phyloP scores from a whole-genome alignment of 2,113 vertebrate species.

The Triplophysa siluroides region DNA sequence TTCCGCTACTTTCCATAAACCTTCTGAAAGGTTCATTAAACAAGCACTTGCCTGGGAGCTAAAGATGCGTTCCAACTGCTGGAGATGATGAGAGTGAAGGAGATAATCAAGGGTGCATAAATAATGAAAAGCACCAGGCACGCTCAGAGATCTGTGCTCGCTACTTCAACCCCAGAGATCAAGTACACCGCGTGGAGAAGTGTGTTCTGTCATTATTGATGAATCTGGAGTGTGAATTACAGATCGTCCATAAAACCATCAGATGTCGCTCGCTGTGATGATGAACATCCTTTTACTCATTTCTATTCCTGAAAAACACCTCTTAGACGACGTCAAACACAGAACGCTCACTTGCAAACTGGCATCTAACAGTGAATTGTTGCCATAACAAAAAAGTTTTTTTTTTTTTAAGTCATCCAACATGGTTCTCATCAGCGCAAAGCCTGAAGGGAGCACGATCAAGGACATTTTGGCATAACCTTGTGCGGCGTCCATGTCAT shows the following conservation, averaged over 20 bases:
- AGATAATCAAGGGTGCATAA: constrained; percentile 64
- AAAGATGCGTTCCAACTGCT: constrained; percentile 54
- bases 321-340: background rate
- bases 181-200: constrained; percentile 4
- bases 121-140: constrained; percentile 60
- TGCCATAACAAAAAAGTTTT: background rate
- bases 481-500: constrained; percentile 9
- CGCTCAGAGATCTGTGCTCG: background rate
- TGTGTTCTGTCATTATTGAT: constrained; percentile 24
- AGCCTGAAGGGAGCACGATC: background rate
- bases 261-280: background rate
- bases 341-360: background rate
- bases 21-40: constrained; percentile 56
- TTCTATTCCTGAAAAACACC: background rate
- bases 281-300: background rate
- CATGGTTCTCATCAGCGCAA: constrained; percentile 4
- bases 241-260: background rate
- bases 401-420: background rate
- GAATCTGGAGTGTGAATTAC: background rate
- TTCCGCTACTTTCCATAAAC: background rate
- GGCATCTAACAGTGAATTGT: background rate
- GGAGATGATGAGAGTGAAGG: constrained; percentile 51
- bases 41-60: constrained; percentile 53
- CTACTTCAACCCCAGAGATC: background rate
- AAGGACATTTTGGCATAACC: constrained; percentile 47